phyloP scores from a whole-genome alignment of 2,113 vertebrate species.

The Empidonax traillii region DNA sequence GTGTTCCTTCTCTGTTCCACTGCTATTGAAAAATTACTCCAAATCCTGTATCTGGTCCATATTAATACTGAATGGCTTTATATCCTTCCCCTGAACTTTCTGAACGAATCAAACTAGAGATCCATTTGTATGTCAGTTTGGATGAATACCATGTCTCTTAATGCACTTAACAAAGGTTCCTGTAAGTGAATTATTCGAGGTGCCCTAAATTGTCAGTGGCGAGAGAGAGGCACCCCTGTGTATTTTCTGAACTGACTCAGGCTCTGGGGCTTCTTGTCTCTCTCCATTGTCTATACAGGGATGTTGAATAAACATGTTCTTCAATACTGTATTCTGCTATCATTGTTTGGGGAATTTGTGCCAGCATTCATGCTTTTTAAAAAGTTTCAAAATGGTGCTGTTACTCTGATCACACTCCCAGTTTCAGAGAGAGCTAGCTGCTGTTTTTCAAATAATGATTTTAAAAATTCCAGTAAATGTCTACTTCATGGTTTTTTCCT shows the following conservation, averaged over 20 bases:
- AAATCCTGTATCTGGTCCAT: neutral
- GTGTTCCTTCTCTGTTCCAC: neutral
- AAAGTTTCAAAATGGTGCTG: neutral
- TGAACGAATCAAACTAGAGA: neutral
- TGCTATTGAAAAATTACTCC: neutral
- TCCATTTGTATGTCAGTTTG: neutral
- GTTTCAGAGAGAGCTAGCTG: neutral
- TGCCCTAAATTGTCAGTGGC: neutral
- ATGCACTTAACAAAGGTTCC: neutral
- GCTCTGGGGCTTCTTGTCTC: neutral
- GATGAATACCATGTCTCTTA: neutral
- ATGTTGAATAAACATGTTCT: neutral
- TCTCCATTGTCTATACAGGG: neutral
- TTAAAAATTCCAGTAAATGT: neutral
- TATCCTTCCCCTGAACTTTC: neutral
- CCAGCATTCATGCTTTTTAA: neutral
- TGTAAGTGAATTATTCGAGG: neutral
- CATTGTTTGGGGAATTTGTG: neutral
- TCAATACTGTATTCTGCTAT: neutral
- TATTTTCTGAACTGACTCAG: neutral
- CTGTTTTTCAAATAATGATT: constrained; percentile 23
- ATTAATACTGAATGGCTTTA: neutral
- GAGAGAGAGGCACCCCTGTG: neutral
- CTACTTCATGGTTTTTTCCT: neutral
- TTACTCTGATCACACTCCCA: neutral